Evolutionary conservation across 2,797 vertebrate genomes (phyloP).

Genomic region (Melanitta fusca): DNA sequence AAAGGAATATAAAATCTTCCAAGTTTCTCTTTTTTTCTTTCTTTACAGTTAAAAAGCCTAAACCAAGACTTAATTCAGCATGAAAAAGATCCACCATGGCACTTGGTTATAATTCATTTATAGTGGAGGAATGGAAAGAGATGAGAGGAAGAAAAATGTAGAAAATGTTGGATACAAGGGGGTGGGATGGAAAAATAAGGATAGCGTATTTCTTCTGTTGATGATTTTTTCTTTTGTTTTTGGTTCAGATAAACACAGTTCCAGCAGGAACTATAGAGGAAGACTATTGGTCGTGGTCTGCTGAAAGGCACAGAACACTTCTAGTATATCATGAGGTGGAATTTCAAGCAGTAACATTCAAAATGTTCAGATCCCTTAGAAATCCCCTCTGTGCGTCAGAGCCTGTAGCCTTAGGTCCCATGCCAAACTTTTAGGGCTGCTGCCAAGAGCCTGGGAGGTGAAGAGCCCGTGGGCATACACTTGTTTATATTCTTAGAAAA

Average conservation of each 20-base stretch:
- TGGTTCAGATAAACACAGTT: neutral
- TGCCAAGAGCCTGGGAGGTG: neutral
- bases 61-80: neutral
- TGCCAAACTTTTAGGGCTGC: neutral
- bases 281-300: neutral
- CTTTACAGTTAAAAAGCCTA: neutral
- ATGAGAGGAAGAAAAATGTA: neutral
- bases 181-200: neutral
- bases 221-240: neutral
- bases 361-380: neutral
- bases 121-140: neutral
- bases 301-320: neutral
- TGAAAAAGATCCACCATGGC: neutral
- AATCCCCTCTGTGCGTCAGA: neutral
- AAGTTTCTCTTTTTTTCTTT: neutral
- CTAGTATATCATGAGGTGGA: neutral
- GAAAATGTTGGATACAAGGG: neutral
- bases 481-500: neutral
- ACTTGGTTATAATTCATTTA: neutral
- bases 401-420: neutral
- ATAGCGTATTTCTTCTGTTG: neutral
- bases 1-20: neutral
- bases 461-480: neutral
- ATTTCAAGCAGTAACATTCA: neutral
- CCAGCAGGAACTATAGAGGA: neutral